Base-by-base conservation (phyloP, 2,888 invertebrate species). In the Sycophila texana region DNA sequence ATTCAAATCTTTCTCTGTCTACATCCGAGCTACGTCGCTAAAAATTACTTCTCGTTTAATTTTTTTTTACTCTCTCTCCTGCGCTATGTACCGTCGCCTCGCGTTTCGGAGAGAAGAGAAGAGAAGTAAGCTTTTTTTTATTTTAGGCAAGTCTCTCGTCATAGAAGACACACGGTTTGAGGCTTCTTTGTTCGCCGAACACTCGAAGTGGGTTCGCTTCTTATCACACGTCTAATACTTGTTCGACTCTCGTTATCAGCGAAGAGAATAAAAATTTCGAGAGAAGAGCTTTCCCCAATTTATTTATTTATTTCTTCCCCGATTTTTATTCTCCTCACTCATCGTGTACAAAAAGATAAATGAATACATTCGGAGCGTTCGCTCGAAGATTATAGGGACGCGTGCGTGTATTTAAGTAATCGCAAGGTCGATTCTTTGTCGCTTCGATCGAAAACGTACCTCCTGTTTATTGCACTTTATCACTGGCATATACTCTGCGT, bases 91-190 rank as follows among this genome's bases (percentile, higher is more conserved):
- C n/a, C n/a, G n/a, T n/a, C n/a, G n/a, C n/a, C n/a, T n/a, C n/a
- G n/a, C n/a, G n/a, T n/a, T n/a, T n/a, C n/a, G n/a, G n/a, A n/a
- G 30, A 14, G 13, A 58, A 70, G 65, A 72, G 72, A 71, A 14
- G 14, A 66, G 63, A 57, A 72, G 72, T 66, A 57, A 65, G 71
- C 66, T 73, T 78, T 78, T n/a, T n/a, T n/a, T n/a, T n/a, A n/a
- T n/a, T n/a, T n/a, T n/a, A 78, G 78, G 78, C 78, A 78, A 77
- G 77, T 71, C 47, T 79, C 66, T 65, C 20, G 55, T 60, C 47
- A 66, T n/a, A n/a, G 58, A 79, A 78, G 78, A 78, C 78, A 78
- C 78, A 74, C 16, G 74, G 5, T 30, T 73, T 55, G 78, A 78
- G 74, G 78, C 68, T 78, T 72, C 30, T 57, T 66, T n/a, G 57